Evolutionary conservation across 2,113 vertebrate species (phyloP).

Genomic region (Monopterus albus): DNA sequence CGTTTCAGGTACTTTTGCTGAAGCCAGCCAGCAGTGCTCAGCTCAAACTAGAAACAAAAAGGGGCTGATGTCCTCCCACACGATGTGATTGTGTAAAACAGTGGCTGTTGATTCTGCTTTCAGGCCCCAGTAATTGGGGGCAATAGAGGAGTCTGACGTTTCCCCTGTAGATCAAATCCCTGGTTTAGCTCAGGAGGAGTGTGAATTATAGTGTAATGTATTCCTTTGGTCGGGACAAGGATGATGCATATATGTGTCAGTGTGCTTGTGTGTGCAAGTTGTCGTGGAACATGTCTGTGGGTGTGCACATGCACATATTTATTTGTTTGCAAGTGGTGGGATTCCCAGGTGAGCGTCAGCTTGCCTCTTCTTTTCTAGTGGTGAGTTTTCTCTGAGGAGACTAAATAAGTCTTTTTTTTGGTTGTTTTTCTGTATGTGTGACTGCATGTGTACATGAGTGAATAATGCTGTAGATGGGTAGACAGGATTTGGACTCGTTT

Average conservation of each 20-base stretch:
- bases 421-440: conserved; percentile 17
- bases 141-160: conserved; percentile 67
- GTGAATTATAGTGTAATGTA: conserved; percentile 58
- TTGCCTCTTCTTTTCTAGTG: conserved; percentile 61
- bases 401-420: conserved; percentile 16
- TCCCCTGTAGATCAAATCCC: conserved; percentile 67
- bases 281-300: conserved; percentile 16
- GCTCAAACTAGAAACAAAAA: conserved; percentile 47
- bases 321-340: conserved; percentile 69
- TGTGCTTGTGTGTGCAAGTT: conserved; percentile 11
- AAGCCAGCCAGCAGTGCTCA: conserved; percentile 22
- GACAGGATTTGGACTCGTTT: conserved; percentile 6
- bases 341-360: conserved; percentile 63
- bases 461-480: not conserved
- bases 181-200: conserved; percentile 54
- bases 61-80: conserved; percentile 68
- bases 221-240: conserved; percentile 6
- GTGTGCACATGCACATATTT: conserved; percentile 58
- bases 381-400: conserved; percentile 55
- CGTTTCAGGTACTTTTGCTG: conserved; percentile 66
- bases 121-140: conserved; percentile 69
- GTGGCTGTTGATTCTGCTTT: conserved; percentile 61
- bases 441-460: conserved; percentile 8
- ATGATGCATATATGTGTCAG: conserved; percentile 15
- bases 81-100: conserved; percentile 65